Evolutionary conservation across 2,113 vertebrate species (phyloP), one percentile per base, ranked within the genome.

Genomic region (Nipponia nippon): DNA sequence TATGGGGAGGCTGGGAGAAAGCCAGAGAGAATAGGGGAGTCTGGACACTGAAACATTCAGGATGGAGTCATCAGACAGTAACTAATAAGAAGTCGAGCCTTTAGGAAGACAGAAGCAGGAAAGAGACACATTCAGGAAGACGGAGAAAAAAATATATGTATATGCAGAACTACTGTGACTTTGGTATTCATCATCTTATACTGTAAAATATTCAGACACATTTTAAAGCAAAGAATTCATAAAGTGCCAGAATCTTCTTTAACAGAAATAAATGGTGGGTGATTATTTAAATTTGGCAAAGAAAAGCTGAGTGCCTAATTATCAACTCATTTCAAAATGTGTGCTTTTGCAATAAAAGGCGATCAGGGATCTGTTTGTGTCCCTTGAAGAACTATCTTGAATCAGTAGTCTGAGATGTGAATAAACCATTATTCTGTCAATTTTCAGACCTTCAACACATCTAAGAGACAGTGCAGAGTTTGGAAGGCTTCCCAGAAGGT

Each of bases 381-480:
- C 30, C 86, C 53, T 55, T 87, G 63, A 93, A 93, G 81, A 73
- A 27, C 18, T 95, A 49, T 53, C 53, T 89, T 65, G 55, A 62
- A 65, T 83, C 62, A 34, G 58, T 11, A 80, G 49, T 27, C 16
- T 70, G 76, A 95, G 62, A 66, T 70, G 88, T 90, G 82, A 92
- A 95, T 46, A 90, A 88, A 89, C 72, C 67, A 80, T 73, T 73
- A 70, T 73, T 87, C 63, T 80, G 63, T 40, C 71, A 90, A 77
- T 86, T 95, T 89, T 49, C 76, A 90, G 76, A 89, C 79, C 71
- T 95, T 61, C 80, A 73, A 58, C 49, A 61, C 30, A 56, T 52
- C 62, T 62, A 7, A 93, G 38, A 88, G 49, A 72, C 18, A 76
- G 67, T 40, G 38, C 17, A 55, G 58, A 66, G 62, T 55, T 56